Evolutionary conservation across 2,113 vertebrate genomes (phyloP).

Genomic region (Leptocoma aspasia): DNA sequence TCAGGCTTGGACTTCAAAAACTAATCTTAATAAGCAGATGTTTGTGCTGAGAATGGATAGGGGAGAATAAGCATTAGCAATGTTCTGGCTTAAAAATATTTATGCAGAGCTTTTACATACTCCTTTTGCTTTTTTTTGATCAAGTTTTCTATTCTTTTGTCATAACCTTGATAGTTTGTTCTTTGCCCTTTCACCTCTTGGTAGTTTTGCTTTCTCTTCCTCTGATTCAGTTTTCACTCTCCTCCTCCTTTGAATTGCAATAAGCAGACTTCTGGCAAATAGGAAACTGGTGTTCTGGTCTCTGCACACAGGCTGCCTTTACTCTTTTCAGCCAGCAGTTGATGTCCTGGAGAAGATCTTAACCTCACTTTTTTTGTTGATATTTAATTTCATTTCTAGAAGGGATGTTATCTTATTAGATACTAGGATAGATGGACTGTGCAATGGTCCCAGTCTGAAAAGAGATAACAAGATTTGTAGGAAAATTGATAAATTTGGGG

Average conservation of each 20-base stretch:
- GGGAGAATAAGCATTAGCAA: not conserved
- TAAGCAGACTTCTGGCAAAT: not conserved
- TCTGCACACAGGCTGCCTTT: not conserved
- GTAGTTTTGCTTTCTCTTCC: slow-evolving; percentile 36
- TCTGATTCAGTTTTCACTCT: not conserved
- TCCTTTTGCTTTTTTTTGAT: not conserved
- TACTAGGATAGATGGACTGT: not conserved
- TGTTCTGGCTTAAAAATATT: not conserved
- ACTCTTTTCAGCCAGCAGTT: not conserved
- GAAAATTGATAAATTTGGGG: not conserved
- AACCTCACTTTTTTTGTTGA: not conserved
- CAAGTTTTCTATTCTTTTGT: not conserved
- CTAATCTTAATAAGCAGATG: not conserved
- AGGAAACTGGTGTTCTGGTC: not conserved
- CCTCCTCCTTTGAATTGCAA: not conserved
- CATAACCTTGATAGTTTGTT: not conserved
- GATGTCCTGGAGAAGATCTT: not conserved
- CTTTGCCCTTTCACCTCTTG: not conserved
- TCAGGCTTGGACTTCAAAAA: not conserved
- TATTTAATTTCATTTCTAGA: not conserved
- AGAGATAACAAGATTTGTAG: not conserved
- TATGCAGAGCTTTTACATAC: not conserved
- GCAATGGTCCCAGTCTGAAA: not conserved
- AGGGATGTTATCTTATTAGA: not conserved
- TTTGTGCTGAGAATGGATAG: not conserved